phyloP scores from a whole-genome alignment of 2,888 invertebrate species.

The Synanthedon tipuliformis region DNA sequence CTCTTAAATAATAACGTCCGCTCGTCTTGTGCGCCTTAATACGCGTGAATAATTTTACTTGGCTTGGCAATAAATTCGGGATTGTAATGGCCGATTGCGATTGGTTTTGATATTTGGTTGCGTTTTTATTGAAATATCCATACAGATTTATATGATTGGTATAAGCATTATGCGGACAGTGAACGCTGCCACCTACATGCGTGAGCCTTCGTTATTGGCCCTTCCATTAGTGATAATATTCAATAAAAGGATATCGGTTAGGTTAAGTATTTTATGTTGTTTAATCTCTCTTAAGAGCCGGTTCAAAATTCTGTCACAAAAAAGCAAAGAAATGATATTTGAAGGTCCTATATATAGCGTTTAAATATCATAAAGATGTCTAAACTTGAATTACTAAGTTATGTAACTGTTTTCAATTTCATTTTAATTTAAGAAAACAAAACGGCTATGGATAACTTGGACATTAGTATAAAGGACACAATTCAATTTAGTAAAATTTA shows the following conservation, averaged over 20 bases:
- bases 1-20: conserved; percentile 20
- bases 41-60: conserved; percentile 65
- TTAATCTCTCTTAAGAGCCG: no score
- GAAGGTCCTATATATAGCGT: not conserved
- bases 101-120: conserved; percentile 49
- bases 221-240: conserved; percentile 29
- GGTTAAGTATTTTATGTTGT: conserved; percentile 3
- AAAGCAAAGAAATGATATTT: no score
- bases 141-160: conserved; percentile 42
- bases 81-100: conserved; percentile 60
- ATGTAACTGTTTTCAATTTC: not conserved
- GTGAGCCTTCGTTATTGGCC: conserved; percentile 31
- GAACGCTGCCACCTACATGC: conserved; percentile 45
- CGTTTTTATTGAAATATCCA: conserved; percentile 42
- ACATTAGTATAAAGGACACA: no score
- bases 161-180: conserved; percentile 34
- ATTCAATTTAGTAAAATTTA: no score
- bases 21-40: conserved; percentile 42
- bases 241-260: conserved; percentile 30
- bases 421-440: not conserved
- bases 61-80: conserved; percentile 65
- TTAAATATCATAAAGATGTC: not conserved
- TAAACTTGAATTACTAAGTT: not conserved
- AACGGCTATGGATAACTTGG: no score
- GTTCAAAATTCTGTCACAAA: no score